Percentiles rank a stretch among this genome's conserved stretches.
Conservation (phyloP, 2,888 invertebrate species). For the Mimumesa dahlbomi region DNA sequence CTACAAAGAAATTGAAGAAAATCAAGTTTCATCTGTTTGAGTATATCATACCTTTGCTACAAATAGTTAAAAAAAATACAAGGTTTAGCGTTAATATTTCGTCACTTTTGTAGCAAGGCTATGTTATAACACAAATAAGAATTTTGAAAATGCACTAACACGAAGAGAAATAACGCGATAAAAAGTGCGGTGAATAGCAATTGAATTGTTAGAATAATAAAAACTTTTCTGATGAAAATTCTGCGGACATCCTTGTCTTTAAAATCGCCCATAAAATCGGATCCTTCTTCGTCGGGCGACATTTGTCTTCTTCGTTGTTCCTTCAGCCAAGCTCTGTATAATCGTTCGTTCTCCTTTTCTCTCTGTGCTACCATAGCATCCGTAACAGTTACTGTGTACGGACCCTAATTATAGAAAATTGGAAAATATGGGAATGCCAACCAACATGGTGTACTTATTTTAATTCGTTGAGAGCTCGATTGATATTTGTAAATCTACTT, state of each 20-base stretch:
- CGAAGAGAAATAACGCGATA: slow-evolving; percentile 79
- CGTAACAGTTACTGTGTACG: slow-evolving; percentile 71
- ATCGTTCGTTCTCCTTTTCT: slow-evolving; percentile 70
- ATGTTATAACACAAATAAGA: too few species aligned
- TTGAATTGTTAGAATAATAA: slow-evolving; percentile 82
- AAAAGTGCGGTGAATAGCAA: slow-evolving; percentile 81
- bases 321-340: slow-evolving; percentile 69
- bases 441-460: too few species aligned
- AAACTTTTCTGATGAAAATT: slow-evolving; percentile 82
- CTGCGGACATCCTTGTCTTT: slow-evolving; percentile 69
- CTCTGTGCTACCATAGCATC: slow-evolving; percentile 71
- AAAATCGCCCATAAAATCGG: slow-evolving; percentile 69
- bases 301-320: slow-evolving; percentile 59
- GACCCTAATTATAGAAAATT: too few species aligned
- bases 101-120: too few species aligned
- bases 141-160: too few species aligned
- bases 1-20: slow-evolving; percentile 39
- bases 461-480: too few species aligned
- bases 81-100: too few species aligned
- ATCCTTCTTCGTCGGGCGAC: slow-evolving; percentile 29
- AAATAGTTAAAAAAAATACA: too few species aligned
- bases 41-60: too few species aligned
- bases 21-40: too few species aligned
- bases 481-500: slow-evolving; percentile 25
- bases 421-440: too few species aligned